Percentiles rank a stretch among this genome's conserved stretches.
These are phyloP conservation scores for Enteromius viviparus DNA, from an alignment of 2,797 vertebrate species.

Conservation along the genomic window DNA sequence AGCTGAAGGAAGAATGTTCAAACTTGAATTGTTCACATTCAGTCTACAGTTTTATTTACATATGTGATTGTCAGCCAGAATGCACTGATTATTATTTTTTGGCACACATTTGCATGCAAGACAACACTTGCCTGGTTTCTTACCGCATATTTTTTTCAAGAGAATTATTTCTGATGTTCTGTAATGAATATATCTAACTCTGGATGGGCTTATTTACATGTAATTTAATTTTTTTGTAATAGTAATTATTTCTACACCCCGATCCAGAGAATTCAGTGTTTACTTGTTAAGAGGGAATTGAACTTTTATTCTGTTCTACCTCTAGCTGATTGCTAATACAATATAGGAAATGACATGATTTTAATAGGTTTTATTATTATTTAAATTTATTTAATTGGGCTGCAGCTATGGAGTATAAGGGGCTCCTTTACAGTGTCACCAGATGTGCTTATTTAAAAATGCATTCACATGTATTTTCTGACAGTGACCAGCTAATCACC, in stretches of 20 bases:
- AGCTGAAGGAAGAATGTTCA: background rate
- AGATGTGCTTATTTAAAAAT: conserved; percentile 10
- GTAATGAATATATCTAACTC: conserved; percentile 1
- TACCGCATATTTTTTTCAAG: background rate
- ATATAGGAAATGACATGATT: background rate
- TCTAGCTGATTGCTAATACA: conserved; percentile 40
- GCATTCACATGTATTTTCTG: background rate
- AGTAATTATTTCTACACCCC: background rate
- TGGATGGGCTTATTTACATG: conserved; percentile 4
- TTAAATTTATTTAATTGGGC: conserved; percentile 2
- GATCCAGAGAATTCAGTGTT: conserved; percentile 29
- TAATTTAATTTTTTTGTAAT: background rate
- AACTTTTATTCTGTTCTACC: conserved; percentile 49
- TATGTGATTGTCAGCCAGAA: conserved; percentile 39
- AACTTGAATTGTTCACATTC: background rate
- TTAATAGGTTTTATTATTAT: background rate
- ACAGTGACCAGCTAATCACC: conserved; percentile 11
- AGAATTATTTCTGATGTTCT: conserved; percentile 17
- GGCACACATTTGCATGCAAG: conserved; percentile 15
- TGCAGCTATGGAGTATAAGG: conserved; percentile 19
- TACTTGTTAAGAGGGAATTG: conserved; percentile 39
- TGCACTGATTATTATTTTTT: conserved; percentile 23
- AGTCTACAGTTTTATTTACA: background rate
- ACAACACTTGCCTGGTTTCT: conserved; percentile 29
- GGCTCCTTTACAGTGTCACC: background rate